Conservation (phyloP, 2,113 vertebrate species). For the Egretta garzetta region DNA sequence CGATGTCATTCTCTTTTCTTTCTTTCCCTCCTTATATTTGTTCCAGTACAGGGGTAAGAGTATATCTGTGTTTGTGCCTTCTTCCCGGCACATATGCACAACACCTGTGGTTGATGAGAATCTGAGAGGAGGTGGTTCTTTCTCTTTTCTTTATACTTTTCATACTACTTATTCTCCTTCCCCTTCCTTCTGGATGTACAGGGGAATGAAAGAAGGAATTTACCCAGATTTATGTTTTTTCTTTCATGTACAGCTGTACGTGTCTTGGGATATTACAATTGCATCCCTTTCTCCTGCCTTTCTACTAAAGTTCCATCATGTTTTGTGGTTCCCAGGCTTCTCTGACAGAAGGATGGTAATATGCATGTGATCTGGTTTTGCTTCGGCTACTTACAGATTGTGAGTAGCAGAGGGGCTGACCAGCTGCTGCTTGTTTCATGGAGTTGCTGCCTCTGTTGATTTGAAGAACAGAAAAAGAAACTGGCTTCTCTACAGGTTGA, state of each 20-base stretch:
- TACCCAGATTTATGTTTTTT: slow-evolving; percentile 18
- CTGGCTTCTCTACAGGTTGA: neutral
- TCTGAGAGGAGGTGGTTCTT: neutral
- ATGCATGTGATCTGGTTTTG: neutral
- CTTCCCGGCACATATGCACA: neutral
- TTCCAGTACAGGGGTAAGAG: neutral
- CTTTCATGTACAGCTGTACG: slow-evolving; percentile 5
- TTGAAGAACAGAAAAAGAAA: neutral
- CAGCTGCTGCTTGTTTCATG: neutral
- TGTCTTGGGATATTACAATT: neutral
- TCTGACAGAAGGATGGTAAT: neutral
- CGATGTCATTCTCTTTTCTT: neutral
- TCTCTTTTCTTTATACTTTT: neutral
- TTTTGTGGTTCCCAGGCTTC: neutral
- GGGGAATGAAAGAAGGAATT: slow-evolving; percentile 37
- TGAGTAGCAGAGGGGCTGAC: neutral
- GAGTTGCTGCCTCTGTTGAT: neutral
- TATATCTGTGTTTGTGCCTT: neutral
- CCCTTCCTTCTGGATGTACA: neutral
- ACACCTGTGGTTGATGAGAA: slow-evolving; percentile 11
- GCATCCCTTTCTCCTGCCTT: neutral
- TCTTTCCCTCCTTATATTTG: neutral
- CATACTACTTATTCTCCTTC: neutral
- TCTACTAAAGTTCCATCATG: neutral
- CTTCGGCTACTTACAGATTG: neutral